phyloP scores from a whole-genome alignment of 2,888 invertebrate species.

The Polyploca ridens region DNA sequence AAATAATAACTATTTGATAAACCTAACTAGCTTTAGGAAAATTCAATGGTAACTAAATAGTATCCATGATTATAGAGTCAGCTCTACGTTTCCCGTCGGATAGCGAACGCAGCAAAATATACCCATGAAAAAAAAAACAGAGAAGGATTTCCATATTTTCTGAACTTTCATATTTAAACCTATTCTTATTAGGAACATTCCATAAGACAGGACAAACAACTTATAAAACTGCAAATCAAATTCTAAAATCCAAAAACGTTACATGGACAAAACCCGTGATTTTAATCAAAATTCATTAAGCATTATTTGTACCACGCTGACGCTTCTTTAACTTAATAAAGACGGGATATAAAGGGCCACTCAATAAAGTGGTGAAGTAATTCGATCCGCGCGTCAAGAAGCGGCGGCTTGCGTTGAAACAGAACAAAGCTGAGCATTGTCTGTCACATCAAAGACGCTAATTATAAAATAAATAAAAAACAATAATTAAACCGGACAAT shows the following conservation, averaged over 20 bases:
- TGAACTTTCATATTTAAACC: not conserved
- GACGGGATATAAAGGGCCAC: not conserved
- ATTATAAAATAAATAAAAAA: constrained; percentile 54
- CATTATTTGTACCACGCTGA: not conserved
- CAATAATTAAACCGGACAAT: constrained; percentile 30
- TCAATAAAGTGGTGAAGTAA: constrained; percentile 3
- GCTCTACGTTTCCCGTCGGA: too few species aligned
- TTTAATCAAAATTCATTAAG: not conserved
- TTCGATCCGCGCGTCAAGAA: constrained; percentile 3
- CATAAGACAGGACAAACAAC: not conserved
- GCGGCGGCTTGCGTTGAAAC: constrained; percentile 39
- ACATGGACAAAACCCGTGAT: too few species aligned
- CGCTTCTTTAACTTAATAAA: not conserved
- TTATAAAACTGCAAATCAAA: too few species aligned
- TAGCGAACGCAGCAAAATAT: too few species aligned
- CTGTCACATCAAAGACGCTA: constrained; percentile 57
- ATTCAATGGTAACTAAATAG: too few species aligned
- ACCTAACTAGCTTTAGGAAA: too few species aligned
- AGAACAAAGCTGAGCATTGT: constrained; percentile 50
- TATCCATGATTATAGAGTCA: too few species aligned
- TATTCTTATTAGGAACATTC: not conserved
- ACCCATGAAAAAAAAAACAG: not conserved
- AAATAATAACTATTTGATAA: too few species aligned
- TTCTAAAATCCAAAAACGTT: too few species aligned
- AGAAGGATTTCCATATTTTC: not conserved